Evolutionary conservation across 2,888 invertebrate genomes (phyloP), one percentile per base, ranked within the genome.

Genomic region (Drosophila anceps): DNA sequence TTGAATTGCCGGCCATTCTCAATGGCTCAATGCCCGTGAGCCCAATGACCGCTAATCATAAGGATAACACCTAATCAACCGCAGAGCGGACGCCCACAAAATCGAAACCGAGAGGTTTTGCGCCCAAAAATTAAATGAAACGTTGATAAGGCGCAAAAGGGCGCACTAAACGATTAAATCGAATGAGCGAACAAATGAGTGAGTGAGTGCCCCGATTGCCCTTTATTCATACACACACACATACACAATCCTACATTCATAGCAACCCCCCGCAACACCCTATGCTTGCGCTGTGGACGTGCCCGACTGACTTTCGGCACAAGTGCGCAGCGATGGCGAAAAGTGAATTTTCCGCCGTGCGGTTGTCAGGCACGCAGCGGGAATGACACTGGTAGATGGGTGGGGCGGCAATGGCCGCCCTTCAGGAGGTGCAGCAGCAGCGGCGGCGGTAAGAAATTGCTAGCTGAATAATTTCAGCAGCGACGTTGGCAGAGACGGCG

Each of bases 291-390:
- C 43, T 54, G 79, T 63, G 81, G 90, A 80, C 84, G 89, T 86
- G 89, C 81, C 90, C 88, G 89, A 87, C 90, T 90, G 90, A 90
- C 84, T 88, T 81, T 87, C 84, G 91, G 90, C 87, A 90, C 87
- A 88, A 88, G 87, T 91, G 87, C 87, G 76, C 91, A 88, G 87
- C 87, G 89, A 86, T 79, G 79, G 90, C 88, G 90, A 90, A 90
- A 85, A 88, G 90, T 88, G 83, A 87, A 91, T 91, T 91, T 88
- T 88, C 88, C 88, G 90, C 90, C 87, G 81, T 79, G 80, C 83
- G 83, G 81, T 82, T 79, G 79, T 80, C 82, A 82, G 83, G 79
- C 79, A 82, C 76, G 75, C 79, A 79, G 79, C 71, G 70, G 63
- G 67, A 82, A 67, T 81, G 77, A 81, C 71, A 75, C 60, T 65